phyloP scores from a whole-genome alignment of 2,888 invertebrate species.

The Argyresthia albistria region DNA sequence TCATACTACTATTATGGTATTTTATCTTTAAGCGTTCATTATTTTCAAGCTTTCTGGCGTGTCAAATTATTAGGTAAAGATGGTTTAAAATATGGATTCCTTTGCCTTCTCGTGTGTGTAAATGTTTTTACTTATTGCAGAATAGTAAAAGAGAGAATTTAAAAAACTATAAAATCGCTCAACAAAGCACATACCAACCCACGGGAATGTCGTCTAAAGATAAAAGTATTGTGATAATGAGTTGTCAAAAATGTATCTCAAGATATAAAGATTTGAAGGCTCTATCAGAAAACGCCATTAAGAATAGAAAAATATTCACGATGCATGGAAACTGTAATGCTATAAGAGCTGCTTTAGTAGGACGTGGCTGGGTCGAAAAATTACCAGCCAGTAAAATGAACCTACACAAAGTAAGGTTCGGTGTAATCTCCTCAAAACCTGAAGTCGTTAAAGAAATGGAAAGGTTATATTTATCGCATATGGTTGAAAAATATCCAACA shows the following conservation, averaged over 20 bases:
- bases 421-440: conserved; percentile 23
- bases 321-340: conserved; percentile 64
- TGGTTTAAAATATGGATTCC: no score
- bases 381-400: conserved; percentile 52
- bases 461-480: conserved; percentile 47
- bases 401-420: conserved; percentile 39
- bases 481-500: conserved; percentile 41
- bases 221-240: conserved; percentile 40
- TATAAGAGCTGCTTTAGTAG: conserved; percentile 71
- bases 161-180: conserved; percentile 11
- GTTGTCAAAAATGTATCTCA: conserved; percentile 33
- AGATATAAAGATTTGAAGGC: conserved; percentile 46
- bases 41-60: no score
- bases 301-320: conserved; percentile 65
- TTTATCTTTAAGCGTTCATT: no score
- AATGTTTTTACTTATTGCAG: no score
- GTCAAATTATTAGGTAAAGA: no score
- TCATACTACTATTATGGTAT: no score
- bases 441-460: conserved; percentile 43
- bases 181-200: conserved; percentile 16
- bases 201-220: conserved; percentile 46
- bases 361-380: conserved; percentile 83
- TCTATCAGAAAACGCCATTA: conserved; percentile 59
- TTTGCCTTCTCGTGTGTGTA: no score
- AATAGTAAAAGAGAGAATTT: no score